Evolutionary conservation across 2,113 vertebrate species (phyloP).

Genomic region (Pituophis catenifer): DNA sequence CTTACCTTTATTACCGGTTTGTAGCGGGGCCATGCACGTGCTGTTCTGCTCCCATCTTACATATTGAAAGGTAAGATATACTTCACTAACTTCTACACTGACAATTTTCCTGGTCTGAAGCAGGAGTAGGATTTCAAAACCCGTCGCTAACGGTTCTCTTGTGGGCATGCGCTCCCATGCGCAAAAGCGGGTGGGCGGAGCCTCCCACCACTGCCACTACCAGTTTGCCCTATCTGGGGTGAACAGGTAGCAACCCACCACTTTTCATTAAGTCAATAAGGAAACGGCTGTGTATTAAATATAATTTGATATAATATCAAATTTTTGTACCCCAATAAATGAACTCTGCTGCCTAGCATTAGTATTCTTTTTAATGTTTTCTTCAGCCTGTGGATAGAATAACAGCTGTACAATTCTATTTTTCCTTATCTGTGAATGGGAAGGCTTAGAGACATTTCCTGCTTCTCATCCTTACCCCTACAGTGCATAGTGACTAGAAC

Average conservation of each 20-base stretch:
- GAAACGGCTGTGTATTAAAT: not conserved
- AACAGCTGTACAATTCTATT: not conserved
- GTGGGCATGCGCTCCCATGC: too few species aligned
- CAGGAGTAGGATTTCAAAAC: too few species aligned
- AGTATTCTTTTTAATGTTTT: not conserved
- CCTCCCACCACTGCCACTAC: too few species aligned
- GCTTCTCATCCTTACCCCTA: not conserved
- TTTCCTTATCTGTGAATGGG: not conserved
- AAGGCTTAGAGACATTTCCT: not conserved
- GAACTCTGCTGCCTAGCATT: not conserved
- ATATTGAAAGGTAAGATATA: conserved; percentile 77
- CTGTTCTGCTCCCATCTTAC: conserved; percentile 71
- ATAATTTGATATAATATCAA: not conserved
- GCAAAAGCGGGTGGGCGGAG: too few species aligned
- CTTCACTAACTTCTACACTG: not conserved
- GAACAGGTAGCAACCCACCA: too few species aligned
- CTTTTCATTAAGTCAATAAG: not conserved
- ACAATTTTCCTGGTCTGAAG: not conserved
- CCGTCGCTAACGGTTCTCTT: too few species aligned
- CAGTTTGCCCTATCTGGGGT: too few species aligned
- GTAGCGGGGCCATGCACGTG: too few species aligned
- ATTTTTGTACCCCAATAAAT: not conserved
- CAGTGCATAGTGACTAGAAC: not conserved
- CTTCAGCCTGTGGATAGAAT: not conserved
- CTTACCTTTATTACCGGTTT: too few species aligned